Evolutionary conservation across 2,888 invertebrate species (phyloP), one percentile per base, ranked within the genome.

Genomic region (Drosophila lacicola): DNA sequence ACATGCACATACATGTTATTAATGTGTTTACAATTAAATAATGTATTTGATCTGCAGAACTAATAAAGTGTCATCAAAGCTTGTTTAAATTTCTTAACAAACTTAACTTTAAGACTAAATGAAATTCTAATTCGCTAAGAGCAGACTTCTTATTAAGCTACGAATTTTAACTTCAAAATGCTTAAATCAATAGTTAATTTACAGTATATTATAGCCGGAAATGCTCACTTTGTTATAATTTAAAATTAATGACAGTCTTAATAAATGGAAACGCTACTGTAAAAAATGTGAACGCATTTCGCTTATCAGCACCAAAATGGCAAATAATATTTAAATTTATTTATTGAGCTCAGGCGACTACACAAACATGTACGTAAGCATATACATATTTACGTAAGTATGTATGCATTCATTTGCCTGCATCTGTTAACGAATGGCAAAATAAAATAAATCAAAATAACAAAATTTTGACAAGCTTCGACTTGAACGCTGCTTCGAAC

Each of bases 271-370:
- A 46, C 14, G 46, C 34, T 55, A 33, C 46, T 25, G 54, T 49
- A 42, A n/a, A 51, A 45, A 37, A 42, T 17, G 25, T 13, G 13
- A 58, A 55, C 39, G 45, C 25, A 49, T 53, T 50, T 60, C 2
- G 58, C 77, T 88, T 85, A 88, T 83, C 79, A 67, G 73, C 49
- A 21, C 36, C 49, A 70, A 65, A 54, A 63, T 83, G 88, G 85
- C 83, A 88, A 88, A 88, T 85, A 80, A 88, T 83, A 77, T 74
- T 80, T 78, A 71, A 79, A 85, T 88, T 88, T 84, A 88, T 88
- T 85, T 88, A 82, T 85, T 82, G 68, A 74, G 70, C 74, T 64
- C 75, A 82, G 54, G 57, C 51, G 37, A 69, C 17, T 33, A 21
- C n/a, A 53, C 29, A 29, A 17, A 63, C 45, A 70, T 14, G 57